These are phyloP conservation scores for Spodoptera exigua DNA, from an alignment of 2,888 invertebrate genomes.

Conservation along the genomic window DNA sequence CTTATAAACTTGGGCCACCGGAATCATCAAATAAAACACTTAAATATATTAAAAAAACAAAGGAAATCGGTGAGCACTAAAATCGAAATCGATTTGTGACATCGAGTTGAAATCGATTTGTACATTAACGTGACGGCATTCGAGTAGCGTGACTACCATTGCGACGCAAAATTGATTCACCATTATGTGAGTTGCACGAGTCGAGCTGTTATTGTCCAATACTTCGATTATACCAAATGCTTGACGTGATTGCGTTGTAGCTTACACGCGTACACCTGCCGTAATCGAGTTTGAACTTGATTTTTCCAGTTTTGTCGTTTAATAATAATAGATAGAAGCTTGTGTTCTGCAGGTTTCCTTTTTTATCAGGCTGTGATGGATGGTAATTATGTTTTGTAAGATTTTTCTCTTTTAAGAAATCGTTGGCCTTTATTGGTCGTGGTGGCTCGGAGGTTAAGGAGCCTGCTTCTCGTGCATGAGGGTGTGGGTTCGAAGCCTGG, in stretches of 20 bases:
- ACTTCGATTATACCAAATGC: constrained; percentile 27
- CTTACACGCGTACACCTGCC: constrained; percentile 1
- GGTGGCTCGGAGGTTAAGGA: too few relatives aligned
- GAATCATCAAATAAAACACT: neutral
- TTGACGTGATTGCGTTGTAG: constrained; percentile 9
- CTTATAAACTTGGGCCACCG: too few relatives aligned
- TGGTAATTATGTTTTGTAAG: too few relatives aligned
- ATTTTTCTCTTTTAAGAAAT: too few relatives aligned
- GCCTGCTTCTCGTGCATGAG: too few relatives aligned
- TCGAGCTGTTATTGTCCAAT: constrained; percentile 20
- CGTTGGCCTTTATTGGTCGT: too few relatives aligned
- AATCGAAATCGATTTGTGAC: constrained; percentile 37
- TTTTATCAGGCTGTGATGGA: too few relatives aligned
- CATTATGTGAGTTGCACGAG: constrained; percentile 27
- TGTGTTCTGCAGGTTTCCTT: too few relatives aligned
- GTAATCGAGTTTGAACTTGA: too few relatives aligned
- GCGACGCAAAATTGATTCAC: constrained; percentile 54
- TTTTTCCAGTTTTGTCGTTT: too few relatives aligned
- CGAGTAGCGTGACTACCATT: constrained; percentile 49
- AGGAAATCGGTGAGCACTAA: constrained; percentile 29
- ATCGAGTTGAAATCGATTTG: constrained; percentile 31
- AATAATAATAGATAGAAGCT: too few relatives aligned
- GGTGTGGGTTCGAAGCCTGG: too few relatives aligned
- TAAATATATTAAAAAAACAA: constrained; percentile 2
- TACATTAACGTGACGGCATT: constrained; percentile 30